These are phyloP conservation scores for Oryzias curvinotus DNA, from an alignment of 2,113 vertebrate species.

Conservation along the genomic window DNA sequence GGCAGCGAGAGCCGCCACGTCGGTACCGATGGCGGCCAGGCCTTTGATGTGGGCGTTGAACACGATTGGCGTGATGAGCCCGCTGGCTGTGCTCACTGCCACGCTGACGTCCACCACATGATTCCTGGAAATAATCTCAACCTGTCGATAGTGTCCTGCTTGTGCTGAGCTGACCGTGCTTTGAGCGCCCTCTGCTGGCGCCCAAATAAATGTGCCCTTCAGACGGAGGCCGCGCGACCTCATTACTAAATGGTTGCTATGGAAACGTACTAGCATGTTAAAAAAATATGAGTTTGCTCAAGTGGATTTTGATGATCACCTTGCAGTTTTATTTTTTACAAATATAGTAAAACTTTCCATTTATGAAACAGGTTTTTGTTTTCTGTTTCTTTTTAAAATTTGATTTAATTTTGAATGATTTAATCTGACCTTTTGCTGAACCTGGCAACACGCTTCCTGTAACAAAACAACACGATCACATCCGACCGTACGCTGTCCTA, in stretches of 20 bases:
- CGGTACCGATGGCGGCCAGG: constrained; percentile 85
- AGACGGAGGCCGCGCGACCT: not conserved
- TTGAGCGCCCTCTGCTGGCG: constrained; percentile 20
- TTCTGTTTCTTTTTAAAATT: too few relatives aligned
- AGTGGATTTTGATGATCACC: not conserved
- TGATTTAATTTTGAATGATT: too few relatives aligned
- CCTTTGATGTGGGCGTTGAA: constrained; percentile 96
- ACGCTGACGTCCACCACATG: constrained; percentile 94
- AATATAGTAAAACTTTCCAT: too few relatives aligned
- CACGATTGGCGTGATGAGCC: constrained; percentile 97
- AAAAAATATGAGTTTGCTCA: not conserved
- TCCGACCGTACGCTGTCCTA: constrained; percentile 38
- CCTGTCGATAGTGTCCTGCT: not conserved
- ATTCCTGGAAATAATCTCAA: constrained; percentile 78
- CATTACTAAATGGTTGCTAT: too few relatives aligned
- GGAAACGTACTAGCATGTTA: not conserved
- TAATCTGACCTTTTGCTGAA: too few relatives aligned
- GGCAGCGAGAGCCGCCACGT: constrained; percentile 84
- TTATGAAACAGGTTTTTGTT: too few relatives aligned
- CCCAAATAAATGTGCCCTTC: not conserved
- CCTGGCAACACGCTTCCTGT: too few relatives aligned
- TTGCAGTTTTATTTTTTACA: too few relatives aligned
- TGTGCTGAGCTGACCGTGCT: not conserved
- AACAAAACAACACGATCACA: not conserved
- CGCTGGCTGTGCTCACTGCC: constrained; percentile 90